Percentiles rank a stretch among this genome's conserved stretches.
These are phyloP conservation scores for Brenthis daphne DNA, from an alignment of 2,888 invertebrate genomes.

Conservation along the genomic window DNA sequence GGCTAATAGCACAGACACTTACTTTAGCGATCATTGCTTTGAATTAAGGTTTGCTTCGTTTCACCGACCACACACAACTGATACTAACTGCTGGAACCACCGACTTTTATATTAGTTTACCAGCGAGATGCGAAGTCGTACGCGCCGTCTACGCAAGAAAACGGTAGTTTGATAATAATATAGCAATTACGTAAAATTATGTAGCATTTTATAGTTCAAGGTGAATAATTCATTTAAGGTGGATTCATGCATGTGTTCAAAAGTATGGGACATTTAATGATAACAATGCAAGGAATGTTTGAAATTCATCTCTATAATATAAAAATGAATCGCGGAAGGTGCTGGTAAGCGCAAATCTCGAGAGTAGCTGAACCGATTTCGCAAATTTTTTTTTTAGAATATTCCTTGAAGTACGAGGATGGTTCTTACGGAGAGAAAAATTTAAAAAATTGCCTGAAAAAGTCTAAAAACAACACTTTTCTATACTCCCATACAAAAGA, in stretches of 20 bases:
- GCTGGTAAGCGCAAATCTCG: neutral
- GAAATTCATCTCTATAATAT: neutral
- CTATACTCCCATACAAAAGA: too few species aligned
- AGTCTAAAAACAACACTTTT: too few species aligned
- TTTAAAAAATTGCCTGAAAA: too few species aligned
- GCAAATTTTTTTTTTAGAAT: too few species aligned
- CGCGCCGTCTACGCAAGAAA: slow-evolving; percentile 71
- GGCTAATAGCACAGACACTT: slow-evolving; percentile 58
- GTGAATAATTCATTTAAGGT: slow-evolving; percentile 57
- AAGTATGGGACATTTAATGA: slow-evolving; percentile 28
- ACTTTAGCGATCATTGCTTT: slow-evolving; percentile 80
- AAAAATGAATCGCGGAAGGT: too few species aligned
- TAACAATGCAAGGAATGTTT: slow-evolving; percentile 12
- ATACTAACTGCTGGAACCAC: slow-evolving; percentile 61
- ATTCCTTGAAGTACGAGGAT: too few species aligned
- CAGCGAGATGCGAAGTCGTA: slow-evolving; percentile 67
- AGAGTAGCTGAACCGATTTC: too few species aligned
- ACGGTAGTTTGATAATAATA: slow-evolving; percentile 79
- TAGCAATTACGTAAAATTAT: slow-evolving; percentile 77
- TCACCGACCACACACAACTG: slow-evolving; percentile 80
- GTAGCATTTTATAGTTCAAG: slow-evolving; percentile 69
- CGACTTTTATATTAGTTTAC: slow-evolving; percentile 77
- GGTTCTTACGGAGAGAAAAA: too few species aligned
- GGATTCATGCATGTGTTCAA: slow-evolving; percentile 6
- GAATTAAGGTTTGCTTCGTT: slow-evolving; percentile 75